Evolutionary conservation across 2,113 vertebrate genomes (phyloP).

Genomic region (Equus quagga): DNA sequence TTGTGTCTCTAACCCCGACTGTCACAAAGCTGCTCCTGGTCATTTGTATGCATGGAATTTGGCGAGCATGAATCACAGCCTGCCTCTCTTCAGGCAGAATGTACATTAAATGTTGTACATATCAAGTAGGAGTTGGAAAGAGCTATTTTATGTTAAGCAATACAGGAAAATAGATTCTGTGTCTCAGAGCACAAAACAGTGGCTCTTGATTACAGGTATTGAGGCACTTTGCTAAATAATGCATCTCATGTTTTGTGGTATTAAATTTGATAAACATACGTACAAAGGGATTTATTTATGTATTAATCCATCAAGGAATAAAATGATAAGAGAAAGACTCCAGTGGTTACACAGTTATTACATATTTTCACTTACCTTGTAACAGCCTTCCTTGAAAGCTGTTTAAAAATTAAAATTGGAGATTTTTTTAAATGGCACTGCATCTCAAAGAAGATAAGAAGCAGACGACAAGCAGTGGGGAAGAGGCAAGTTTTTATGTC

Average conservation of each 20-base stretch:
- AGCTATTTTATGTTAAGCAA: background rate
- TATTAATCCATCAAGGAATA: background rate
- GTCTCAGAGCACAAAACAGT: background rate
- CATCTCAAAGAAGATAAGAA: background rate
- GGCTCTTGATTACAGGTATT: background rate
- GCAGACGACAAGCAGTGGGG: background rate
- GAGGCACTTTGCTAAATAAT: constrained; percentile 22
- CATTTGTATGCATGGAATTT: background rate
- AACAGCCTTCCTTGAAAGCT: background rate
- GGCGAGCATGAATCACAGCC: background rate
- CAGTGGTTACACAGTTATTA: background rate
- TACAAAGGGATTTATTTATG: constrained; percentile 7
- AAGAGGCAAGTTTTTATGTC: background rate
- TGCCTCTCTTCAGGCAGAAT: background rate
- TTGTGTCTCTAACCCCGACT: fast-evolving
- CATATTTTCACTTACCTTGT: background rate
- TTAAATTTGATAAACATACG: constrained; percentile 11
- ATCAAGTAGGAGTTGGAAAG: background rate
- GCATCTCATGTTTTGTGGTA: background rate
- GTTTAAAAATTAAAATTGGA: constrained; percentile 34
- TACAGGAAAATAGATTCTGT: background rate
- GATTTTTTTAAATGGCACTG: background rate
- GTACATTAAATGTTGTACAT: background rate
- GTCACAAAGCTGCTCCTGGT: background rate
- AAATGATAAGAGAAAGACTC: background rate